Base-by-base conservation (phyloP, 2,888 invertebrate species). In the Drosophila koepferae region DNA sequence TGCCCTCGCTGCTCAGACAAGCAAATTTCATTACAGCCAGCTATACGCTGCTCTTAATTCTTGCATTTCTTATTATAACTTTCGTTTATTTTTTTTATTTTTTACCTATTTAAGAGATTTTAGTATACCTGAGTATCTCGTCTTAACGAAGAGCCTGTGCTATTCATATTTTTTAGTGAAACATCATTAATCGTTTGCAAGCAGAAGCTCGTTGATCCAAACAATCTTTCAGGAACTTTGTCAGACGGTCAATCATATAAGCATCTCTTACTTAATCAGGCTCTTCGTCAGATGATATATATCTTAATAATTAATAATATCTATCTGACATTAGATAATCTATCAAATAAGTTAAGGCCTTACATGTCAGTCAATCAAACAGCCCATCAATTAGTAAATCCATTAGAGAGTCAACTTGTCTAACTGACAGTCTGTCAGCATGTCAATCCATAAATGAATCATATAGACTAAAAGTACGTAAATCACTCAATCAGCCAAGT, bases 1-100 rank as follows among this genome's bases (percentile, higher is more conserved):
- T 64, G 69, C 38, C 46, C 20, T 36, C 3, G 36, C 40, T 41
- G 41, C 66, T 44, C 28, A 77, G 65, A 54, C 36, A 54, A 54
- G 34, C 53, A 38, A 38, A 54, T 54, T 54, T 54, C 53, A 54
- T 54, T 54, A 54, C 53, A 38, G 53, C 36, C 53, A 34, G 53
- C 36, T 2, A 54, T 38, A 10, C 36, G 36, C 38, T 38, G 36
- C 8, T 54, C 36, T 54, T 16, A 54, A 38, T 38, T 23, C 53
- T 38, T 38, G 36, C 12, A 36, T 54, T 23, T 38, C 20, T 38
- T 36, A 38, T 14, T 38, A 54, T 2, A 5, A 3, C 34, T 16
- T 23, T 23, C 53, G 16, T 38, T 38, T 38, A 16, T 54, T 36
- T 34, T 5, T 28, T 1, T 28, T 28, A 6, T 28, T 28, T 28